Percentiles rank a stretch among this genome's conserved stretches.
These are phyloP conservation scores for Crotalus horridus DNA, from an alignment of 2,113 vertebrate species.

Conservation along the genomic window DNA sequence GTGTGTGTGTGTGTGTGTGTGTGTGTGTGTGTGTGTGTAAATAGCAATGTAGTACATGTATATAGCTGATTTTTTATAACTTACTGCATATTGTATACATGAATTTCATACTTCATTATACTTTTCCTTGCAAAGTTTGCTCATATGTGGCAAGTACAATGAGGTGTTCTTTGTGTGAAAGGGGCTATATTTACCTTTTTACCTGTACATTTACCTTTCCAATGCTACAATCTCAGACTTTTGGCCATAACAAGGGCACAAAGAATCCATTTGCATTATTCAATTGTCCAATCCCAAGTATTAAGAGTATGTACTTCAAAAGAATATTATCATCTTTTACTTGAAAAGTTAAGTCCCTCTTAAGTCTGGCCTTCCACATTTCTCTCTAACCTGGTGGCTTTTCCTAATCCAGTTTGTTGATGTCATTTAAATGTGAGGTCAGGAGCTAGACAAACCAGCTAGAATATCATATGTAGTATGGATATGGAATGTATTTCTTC, in stretches of 20 bases:
- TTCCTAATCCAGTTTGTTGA: background rate
- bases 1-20: too few species aligned
- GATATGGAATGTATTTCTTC: background rate
- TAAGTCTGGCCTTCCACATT: background rate
- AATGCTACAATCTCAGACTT: background rate
- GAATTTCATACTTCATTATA: background rate
- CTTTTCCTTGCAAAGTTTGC: background rate
- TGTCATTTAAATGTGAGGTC: background rate
- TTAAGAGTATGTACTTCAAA: background rate
- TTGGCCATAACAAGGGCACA: background rate
- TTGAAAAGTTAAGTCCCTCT: background rate
- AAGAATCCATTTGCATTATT: background rate
- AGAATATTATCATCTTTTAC: background rate
- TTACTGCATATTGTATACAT: background rate
- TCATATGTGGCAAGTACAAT: too few species aligned
- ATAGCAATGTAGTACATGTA: background rate
- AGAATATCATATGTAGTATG: background rate
- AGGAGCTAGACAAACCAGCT: background rate
- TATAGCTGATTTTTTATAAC: background rate
- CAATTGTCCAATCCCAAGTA: background rate
- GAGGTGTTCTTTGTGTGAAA: too few species aligned
- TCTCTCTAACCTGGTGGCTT: too few species aligned
- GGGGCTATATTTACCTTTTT: too few species aligned
- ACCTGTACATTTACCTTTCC: background rate
- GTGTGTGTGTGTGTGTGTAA: background rate